Base-by-base conservation (phyloP, 2,113 vertebrate species). In the Speoplatyrhinus poulsoni region DNA sequence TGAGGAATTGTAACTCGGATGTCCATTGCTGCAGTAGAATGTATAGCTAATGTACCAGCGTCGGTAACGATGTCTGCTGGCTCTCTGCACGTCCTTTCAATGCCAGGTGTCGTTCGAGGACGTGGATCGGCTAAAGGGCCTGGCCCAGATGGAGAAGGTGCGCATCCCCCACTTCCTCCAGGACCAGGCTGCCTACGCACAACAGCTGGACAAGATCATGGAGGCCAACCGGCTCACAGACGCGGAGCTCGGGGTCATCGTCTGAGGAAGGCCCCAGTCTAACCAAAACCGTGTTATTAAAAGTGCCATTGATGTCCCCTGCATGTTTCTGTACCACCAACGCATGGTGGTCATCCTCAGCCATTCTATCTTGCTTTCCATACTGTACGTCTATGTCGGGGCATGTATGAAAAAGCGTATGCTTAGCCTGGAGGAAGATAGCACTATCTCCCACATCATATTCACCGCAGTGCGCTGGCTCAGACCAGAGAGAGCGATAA, bases 201-300 rank as follows among this genome's bases (percentile, higher is more conserved):
- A 95, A 59, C 95, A 97, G 75, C 88, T 98, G 62, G 89, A 93
- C 55, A 97, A 95, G 84, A 98, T 98, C 85, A 98, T 98, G 95
- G 89, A 90, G 58, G 94, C 95, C 70, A 98, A 98, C 61, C 89
- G 93, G 55, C 88, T 98, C 68, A 95, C 92, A 0, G 96, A 98
- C 13, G 82, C 92, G 41, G 95, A 97, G 68, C 94, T 98, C 57
- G 89, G 87, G 73, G 73, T 72, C 36, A 93, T 98, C 50, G 73
- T 93, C 67, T 90, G 78, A 93, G 52, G 7, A 13, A 15, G 6
- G 6, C 58, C 49, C 47, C 15, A 53, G 55, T 70, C 55, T 19
- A 15, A 32, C 0, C 54, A 33, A 16, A 65, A 62, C 26, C 16
- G 46, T 41, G 5, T 5, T 41, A 41, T 7, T 8, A 6, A 41